Evolutionary conservation across 2,888 invertebrate species (phyloP), one percentile per base, ranked within the genome.

Genomic region (Lampropteryx suffumata): DNA sequence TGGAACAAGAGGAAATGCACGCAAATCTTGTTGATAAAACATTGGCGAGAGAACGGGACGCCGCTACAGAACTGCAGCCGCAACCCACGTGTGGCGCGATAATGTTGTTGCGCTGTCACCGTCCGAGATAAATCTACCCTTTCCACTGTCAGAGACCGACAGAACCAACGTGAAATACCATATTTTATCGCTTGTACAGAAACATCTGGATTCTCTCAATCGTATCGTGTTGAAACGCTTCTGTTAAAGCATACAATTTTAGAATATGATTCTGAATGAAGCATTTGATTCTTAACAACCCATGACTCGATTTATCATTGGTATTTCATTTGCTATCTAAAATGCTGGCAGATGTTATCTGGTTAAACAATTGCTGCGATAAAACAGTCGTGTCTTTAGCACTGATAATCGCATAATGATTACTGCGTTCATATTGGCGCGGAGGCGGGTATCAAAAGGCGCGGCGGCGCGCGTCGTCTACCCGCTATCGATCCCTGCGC

Each of bases 401-500:
- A 17, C 71, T 73, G 78, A 77, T 81, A 76, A 79, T 76, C 73
- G 76, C 67, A 57, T 62, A 67, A 71, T 70, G 69, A 73, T 76
- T 63, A 70, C 62, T 66, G 69, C 65, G 72, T 63, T 70, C 61
- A 62, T 64, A 65, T 63, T 58, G 64, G 67, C 66, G 65, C 60
- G 67, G 57, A 55, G 65, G 78, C 73, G 69, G 44, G 35, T 35
- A 35, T 35, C 57, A 64, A 68, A n/a, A 65, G 69, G 73, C 73
- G 77, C 75, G 79, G 82, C 84, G 84, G 81, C 78, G 82, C 81
- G 81, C 79, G 76, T 72, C 84, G 82, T 76, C 83, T 75, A 76
- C 75, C 72, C 76, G 79, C 79, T 85, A 89, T 86, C 78, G 88
- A 89, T 86, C 84, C 78, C 73, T 71, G 68, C 76, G 73, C 76